These are phyloP conservation scores for Pectinophora gossypiella DNA, from an alignment of 1,140 invertebrate species.

Conservation along the genomic window DNA sequence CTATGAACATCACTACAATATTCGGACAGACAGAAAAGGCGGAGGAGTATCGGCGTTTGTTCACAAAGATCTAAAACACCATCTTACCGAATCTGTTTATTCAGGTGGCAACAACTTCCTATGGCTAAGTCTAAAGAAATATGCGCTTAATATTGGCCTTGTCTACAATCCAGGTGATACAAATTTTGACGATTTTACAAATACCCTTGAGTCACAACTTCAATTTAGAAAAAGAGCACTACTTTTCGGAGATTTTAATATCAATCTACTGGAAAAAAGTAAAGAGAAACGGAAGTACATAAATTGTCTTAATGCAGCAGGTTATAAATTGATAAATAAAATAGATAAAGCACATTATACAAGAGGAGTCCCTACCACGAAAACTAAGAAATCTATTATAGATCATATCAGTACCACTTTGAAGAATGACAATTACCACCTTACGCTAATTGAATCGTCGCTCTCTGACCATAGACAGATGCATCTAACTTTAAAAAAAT, in stretches of 20 bases:
- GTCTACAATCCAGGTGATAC: no score
- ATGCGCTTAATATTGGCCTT: no score
- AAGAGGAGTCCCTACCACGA: neutral
- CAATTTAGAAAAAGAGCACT: slow-evolving; percentile 6
- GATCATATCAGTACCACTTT: slow-evolving; percentile 6
- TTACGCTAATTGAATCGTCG: slow-evolving; percentile 12
- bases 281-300: neutral
- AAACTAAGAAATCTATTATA: neutral
- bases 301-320: neutral
- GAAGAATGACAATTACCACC: neutral
- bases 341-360: neutral
- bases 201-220: slow-evolving; percentile 5
- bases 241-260: slow-evolving; percentile 17
- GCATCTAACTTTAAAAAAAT: slow-evolving; percentile 11
- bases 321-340: neutral
- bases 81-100: neutral
- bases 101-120: slow-evolving; percentile 6
- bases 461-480: slow-evolving; percentile 15
- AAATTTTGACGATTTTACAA: slow-evolving; percentile 4
- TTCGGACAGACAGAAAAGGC: neutral
- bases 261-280: slow-evolving; percentile 5
- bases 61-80: slow-evolving; percentile 6
- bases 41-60: slow-evolving; percentile 13
- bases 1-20: slow-evolving; percentile 11
- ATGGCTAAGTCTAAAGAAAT: no score